phyloP scores from a whole-genome alignment of 1,140 invertebrate species.

The Popillia japonica region DNA sequence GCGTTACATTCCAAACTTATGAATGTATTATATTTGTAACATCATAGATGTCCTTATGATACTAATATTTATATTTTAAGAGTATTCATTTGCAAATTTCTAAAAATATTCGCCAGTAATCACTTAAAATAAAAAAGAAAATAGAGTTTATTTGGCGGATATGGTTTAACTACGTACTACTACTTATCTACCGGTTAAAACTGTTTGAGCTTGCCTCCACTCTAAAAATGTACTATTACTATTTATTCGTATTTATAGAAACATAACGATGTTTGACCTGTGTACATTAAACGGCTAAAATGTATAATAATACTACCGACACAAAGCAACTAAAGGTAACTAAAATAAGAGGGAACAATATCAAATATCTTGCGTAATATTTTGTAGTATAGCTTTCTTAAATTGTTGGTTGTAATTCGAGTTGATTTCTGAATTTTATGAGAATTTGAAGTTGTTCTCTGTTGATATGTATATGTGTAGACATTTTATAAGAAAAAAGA shows the following conservation, averaged over 20 bases:
- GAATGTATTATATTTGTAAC: constrained; percentile 45
- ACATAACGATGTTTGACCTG: constrained; percentile 1
- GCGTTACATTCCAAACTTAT: constrained; percentile 36
- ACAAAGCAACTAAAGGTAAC: neutral
- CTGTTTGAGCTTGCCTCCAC: constrained; percentile 3
- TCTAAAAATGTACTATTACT: neutral
- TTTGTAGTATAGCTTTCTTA: neutral
- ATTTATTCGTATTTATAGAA: neutral
- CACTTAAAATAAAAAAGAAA: neutral
- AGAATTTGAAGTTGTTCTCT: constrained; percentile 25
- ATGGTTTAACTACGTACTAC: neutral
- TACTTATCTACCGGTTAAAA: constrained; percentile 16
- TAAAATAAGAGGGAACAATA: constrained; percentile 22
- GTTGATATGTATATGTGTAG: neutral
- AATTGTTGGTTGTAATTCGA: neutral
- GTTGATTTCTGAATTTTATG: neutral
- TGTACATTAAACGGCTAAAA: constrained; percentile 20
- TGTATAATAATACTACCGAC: constrained; percentile 15
- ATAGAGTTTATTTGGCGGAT: neutral
- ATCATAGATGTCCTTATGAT: constrained; percentile 44
- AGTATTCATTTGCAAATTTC: constrained; percentile 9
- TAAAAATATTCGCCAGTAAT: neutral
- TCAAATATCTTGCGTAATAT: constrained; percentile 16
- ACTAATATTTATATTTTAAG: neutral
- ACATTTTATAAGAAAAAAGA: constrained; percentile 4